Base-by-base conservation (phyloP, 2,888 invertebrate species). In the Axea sp. region DNA sequence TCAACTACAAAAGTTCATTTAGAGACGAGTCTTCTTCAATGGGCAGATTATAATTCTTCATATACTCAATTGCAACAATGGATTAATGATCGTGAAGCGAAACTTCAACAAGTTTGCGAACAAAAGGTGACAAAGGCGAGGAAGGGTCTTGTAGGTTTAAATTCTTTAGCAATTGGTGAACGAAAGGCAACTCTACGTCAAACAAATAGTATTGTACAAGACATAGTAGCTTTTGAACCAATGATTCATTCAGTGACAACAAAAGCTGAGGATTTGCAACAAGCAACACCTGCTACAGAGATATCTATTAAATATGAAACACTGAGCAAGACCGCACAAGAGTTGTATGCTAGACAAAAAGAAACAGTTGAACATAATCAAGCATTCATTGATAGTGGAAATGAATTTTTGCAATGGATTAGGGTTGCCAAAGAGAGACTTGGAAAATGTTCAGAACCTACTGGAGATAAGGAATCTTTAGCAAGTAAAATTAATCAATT, bases 201-300 rank as follows among this genome's bases (percentile, higher is more conserved):
- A 89, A 96, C 96, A 62, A 96, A 96, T 89, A 96, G 95, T 87
- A 95, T 97, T 84, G 96, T 97, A 33, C 97, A 97, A 89, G 98
- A 98, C 88, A 97, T 98, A 84, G 96, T 96, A 77, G 96, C 97
- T 51, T 96, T 97, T 88, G 97, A 98, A 87, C 97, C 97, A 47
- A 97, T 98, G 95, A 96, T 98, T 81, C 96, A 97, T 87, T 97
- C 97, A 33, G 96, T 97, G 30, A 93, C 96, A 57, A 95, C 94
- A 51, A 98, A 97, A 89, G 97, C 97, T 75, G 96, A 95, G 80
- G 96, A 96, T 88, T 90, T 97, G 79, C 94, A 95, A 88, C 95
- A 96, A 88, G 95, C 95, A 71, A 95, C 94, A 55, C 96, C 97
- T 1, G 96, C 96, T 6, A 94, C 95, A 14, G 96, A 96, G 89